Evolutionary conservation across 2,113 vertebrate genomes (phyloP), one percentile per base, ranked within the genome.

Genomic region (Chionomys nivalis): DNA sequence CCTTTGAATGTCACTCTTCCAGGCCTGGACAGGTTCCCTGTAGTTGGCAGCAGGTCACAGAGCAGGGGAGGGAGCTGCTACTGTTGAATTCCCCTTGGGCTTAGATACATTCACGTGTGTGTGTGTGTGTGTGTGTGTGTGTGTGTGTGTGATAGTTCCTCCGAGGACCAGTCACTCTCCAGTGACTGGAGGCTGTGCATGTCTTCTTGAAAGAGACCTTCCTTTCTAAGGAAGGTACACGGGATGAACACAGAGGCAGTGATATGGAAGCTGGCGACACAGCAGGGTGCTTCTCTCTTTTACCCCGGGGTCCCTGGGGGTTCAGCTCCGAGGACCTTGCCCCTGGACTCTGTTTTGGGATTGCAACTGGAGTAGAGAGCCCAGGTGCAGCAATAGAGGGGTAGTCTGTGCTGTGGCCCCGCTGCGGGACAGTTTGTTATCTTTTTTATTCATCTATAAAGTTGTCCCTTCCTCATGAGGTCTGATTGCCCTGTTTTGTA

Each of bases 401-500:
- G 7, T 10, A 75, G 16, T 26, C 77, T 66, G 61, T 28, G 28
- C 9, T 85, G 26, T 19, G 55, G 44, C 0, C 0, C 28, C 55
- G 31, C n/a, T 36, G 24, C 44, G 65, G 9, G 26, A 21, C 23
- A 61, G 8, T 72, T 28, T 0, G 3, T 26, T 16, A 47, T 31
- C n/a, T 44, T 94, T 92, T 92, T n/a, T 14, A 36, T 83, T 55
- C 78, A 8, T 85, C 90, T 72, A 36, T 39, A 94, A 93, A 61
- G 13, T 5, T 1, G 0, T 33, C 14, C 8, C 9, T 81, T 47
- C 63, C 55, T 76, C 42, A 19, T 23, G 76, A 66, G 73, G 76
- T 58, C 75, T 16, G 8, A 65, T 52, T 85, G 72, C 16, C 72
- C 33, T 7, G 75, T 81, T 26, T 72, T 44, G 83, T 12, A 58